Base-by-base conservation (phyloP, 1,140 invertebrate genomes). In the Apis florea region DNA sequence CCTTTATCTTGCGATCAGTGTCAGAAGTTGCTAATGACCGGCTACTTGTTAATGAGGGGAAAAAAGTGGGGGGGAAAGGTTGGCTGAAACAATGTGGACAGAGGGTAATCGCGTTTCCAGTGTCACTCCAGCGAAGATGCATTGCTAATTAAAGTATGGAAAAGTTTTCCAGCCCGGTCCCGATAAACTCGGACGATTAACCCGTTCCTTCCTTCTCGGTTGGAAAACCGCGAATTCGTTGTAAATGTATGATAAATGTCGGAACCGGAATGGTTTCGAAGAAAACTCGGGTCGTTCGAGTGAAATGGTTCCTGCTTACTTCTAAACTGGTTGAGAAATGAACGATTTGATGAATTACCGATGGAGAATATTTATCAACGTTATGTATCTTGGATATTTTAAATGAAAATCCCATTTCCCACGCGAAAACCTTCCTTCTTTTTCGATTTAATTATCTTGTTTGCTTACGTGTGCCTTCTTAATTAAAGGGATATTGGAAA, bases 91-190 rank as follows among this genome's bases (percentile, higher is more conserved):
- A 69, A 5, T 8, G 21, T 10, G n/a, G 11, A 10, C n/a, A 21
- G 51, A 69, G 26, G 40, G 19, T 67, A 49, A 68, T 68, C 47
- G 9, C n/a, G 26, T 40, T 24, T 51, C n/a, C 47, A 53, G 47
- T 21, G 40, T n/a, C 67, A 51, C 8, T 24, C 11, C 10, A 17
- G 6, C 26, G 53, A 72, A 47, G 56, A 72, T 58, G 56, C 70
- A 61, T 72, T 72, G 70, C 70, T 72, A 59, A 72, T 72, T 72
- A 74, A 74, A 74, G 59, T 17, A 51, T 19, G 21, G 24, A 69
- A 69, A 53, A 24, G 67, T 40, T 40, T 69, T 69, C n/a, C 51
- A 51, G 2, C 31, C 40, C 6, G 53, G n/a, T 49, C 1, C 17
- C 72, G 59, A 63, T 53, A 17, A 74, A 64, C 19, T 53, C 31